Evolutionary conservation across 2,113 vertebrate species (phyloP).

Genomic region (Redunca redunca): DNA sequence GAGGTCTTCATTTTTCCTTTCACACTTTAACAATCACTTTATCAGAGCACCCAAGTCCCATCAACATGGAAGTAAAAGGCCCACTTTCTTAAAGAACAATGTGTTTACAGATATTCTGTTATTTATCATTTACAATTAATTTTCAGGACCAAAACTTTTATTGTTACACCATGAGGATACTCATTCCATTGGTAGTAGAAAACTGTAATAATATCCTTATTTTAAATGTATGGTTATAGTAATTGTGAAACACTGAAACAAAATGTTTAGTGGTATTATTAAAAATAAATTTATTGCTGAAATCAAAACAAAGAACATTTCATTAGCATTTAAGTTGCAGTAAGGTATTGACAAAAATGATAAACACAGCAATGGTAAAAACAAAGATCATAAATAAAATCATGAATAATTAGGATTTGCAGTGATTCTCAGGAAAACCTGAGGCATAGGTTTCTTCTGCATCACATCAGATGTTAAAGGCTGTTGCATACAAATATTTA

Average conservation of each 20-base stretch:
- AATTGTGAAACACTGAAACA: not conserved
- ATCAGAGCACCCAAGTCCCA: not conserved
- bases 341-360: not conserved
- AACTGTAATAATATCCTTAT: not conserved
- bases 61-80: not conserved
- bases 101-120: not conserved
- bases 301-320: constrained; percentile 15
- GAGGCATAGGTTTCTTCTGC: not conserved
- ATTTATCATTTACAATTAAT: not conserved
- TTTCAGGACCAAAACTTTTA: not conserved
- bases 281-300: not conserved
- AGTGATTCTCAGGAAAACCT: not conserved
- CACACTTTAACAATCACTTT: not conserved
- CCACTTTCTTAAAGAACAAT: not conserved
- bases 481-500: not conserved
- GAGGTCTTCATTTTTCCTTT: not conserved
- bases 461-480: not conserved
- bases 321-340: not conserved
- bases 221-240: not conserved
- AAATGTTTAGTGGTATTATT: not conserved
- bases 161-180: not conserved
- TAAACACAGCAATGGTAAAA: not conserved
- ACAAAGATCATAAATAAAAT: not conserved
- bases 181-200: not conserved
- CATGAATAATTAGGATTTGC: not conserved